Evolutionary conservation across 1,140 invertebrate species (phyloP).

Genomic region (Diorhabda elongata): DNA sequence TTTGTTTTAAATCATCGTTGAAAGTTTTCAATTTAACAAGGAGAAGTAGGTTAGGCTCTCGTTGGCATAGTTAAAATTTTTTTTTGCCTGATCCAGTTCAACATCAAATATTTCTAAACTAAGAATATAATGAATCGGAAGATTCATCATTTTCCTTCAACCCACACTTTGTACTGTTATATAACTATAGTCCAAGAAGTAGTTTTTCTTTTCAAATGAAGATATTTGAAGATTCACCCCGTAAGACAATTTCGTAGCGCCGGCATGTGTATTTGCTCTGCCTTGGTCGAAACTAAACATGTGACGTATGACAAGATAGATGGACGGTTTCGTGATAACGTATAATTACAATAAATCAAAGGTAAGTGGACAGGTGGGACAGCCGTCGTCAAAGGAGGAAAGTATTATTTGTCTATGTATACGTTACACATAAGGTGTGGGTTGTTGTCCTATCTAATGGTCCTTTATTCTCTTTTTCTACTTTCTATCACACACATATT

Average conservation of each 20-base stretch:
- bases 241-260: neutral
- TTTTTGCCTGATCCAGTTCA: too few species aligned
- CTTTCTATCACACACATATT: too few species aligned
- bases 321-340: slow-evolving; percentile 38
- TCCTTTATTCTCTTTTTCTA: neutral
- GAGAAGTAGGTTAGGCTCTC: too few species aligned
- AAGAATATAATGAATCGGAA: too few species aligned
- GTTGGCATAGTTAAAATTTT: too few species aligned
- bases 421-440: slow-evolving; percentile 8
- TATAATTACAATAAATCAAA: slow-evolving; percentile 45
- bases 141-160: too few species aligned
- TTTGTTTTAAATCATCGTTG: too few species aligned
- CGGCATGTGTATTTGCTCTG: slow-evolving; percentile 14
- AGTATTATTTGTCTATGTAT: neutral
- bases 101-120: too few species aligned
- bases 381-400: slow-evolving; percentile 26
- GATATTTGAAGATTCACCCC: neutral
- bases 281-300: slow-evolving; percentile 13
- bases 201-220: too few species aligned
- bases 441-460: slow-evolving; percentile 6
- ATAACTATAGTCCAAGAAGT: too few species aligned
- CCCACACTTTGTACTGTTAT: too few species aligned
- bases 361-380: slow-evolving; percentile 42
- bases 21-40: too few species aligned
- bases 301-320: slow-evolving; percentile 29